Evolutionary conservation across 1,140 invertebrate species (phyloP).

Genomic region (Ceratina calcarata): DNA sequence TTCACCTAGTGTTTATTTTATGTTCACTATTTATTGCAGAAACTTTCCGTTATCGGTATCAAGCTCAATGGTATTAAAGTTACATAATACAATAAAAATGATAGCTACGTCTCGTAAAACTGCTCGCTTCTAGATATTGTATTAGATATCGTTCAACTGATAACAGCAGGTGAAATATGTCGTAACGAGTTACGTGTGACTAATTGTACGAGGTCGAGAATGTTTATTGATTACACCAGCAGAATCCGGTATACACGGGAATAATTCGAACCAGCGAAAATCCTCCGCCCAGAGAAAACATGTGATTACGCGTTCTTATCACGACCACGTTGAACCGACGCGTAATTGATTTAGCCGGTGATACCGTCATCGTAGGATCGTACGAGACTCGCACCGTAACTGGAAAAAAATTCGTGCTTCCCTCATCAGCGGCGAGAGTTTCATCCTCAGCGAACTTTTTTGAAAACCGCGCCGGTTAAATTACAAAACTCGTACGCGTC

Average conservation of each 20-base stretch:
- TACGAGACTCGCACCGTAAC: too few relatives aligned
- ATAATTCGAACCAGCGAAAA: background rate
- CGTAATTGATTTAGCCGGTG: background rate
- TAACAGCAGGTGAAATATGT: background rate
- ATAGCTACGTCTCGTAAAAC: too few relatives aligned
- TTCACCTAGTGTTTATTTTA: background rate
- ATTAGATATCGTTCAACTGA: background rate
- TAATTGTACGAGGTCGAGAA: background rate
- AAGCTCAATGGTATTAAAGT: too few relatives aligned
- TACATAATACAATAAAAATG: too few relatives aligned
- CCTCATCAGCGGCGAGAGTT: too few relatives aligned
- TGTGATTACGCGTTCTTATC: slow-evolving; percentile 26
- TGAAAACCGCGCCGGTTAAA: too few relatives aligned
- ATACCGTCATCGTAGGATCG: background rate
- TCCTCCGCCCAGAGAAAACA: background rate
- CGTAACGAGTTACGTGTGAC: background rate
- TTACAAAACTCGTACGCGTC: background rate
- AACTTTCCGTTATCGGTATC: background rate
- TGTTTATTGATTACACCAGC: background rate
- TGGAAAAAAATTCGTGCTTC: too few relatives aligned
- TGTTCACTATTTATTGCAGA: background rate
- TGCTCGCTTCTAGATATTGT: too few relatives aligned
- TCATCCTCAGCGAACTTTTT: too few relatives aligned
- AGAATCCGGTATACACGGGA: background rate
- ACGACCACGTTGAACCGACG: background rate